Evolutionary conservation across 2,113 vertebrate species (phyloP), one percentile per base, ranked within the genome.

Genomic region (Istiophorus platypterus): DNA sequence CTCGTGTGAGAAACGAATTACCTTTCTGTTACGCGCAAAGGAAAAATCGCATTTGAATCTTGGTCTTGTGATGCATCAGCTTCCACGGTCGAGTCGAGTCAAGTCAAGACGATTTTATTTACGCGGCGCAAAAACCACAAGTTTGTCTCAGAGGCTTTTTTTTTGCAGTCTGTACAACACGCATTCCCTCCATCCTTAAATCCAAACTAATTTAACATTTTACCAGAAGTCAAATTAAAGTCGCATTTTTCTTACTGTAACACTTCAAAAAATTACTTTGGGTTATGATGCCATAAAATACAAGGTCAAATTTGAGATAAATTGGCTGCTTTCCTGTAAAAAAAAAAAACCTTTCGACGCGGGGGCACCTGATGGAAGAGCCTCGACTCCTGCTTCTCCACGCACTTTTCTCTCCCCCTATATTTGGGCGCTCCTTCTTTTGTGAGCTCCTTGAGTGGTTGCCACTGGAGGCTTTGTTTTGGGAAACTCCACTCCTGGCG

Each of bases 381-480:
- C 39, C 14, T 64, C 52, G 24, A 7, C 56, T 27, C 66, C 31
- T n/a, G 41, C 62, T 47, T 24, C 56, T 84, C 27, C 8, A 1
- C 61, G 22, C 62, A 31, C 54, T 57, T 76, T 76, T 70, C 3
- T 4, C 29, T 34, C 31, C 85, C 41, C 87, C 82, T 89, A 85
- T 87, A 86, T 86, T 89, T 86, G 86, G 86, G 78, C 67, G 15
- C 39, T 49, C 75, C n/a, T 15, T 85, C 72, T 86, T 71, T 63
- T 70, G 63, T 54, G 62, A 54, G 72, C 81, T 77, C 69, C 82
- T 81, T 72, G 72, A 86, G 86, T 82, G 89, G 85, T 89, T 89
- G 83, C 88, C 81, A 80, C 74, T 81, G 85, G 90, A 93, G 80
- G 86, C 86, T 76, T 80, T 93, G 92, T 94, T 92, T 92, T 83